Evolutionary conservation across 2,888 invertebrate species (phyloP), one percentile per base, ranked within the genome.

Genomic region (Phragmatobia fuliginosa): DNA sequence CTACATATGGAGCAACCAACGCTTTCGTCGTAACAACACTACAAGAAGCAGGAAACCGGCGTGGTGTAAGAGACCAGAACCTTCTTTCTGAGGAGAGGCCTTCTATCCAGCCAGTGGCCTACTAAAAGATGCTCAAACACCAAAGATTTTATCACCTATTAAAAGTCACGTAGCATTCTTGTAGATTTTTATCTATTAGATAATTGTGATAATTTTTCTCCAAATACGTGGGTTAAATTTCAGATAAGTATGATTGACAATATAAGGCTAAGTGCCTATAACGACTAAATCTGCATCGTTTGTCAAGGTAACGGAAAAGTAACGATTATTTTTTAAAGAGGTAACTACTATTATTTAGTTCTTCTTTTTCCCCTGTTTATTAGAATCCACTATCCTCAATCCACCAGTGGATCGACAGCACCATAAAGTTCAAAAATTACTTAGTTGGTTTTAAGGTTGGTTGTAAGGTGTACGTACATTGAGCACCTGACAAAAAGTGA

Each of bases 171-270:
- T 56, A 56, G 16, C 28, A 28, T 56, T 28, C 28, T 56, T 56
- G 56, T 28, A 28, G 16, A 56, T 56, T 56, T 25, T 56, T 56
- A 56, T 56, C 56, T 56, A 7, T 28, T 56, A 28, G 56, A 56
- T 56, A 56, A 56, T 56, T 56, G 56, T 28, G 56, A 56, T 25
- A 56, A 28, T 56, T 28, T 2, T 7, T 56, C 52, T 28, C 16
- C 16, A 56, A 25, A 56, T 28, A 28, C 52, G 5, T 56, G 56
- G 14, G 14, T 6, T 28, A 28, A 5, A 56, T 28, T 56, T 28
- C 6, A 56, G 56, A 56, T 56, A 56, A 56, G 28, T 28, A 28
- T 56, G 56, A 56, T 56, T 56, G 56, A 56, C 56, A 56, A 16
- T 16, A 16, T 56, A 28, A 56, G 56, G 3, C 56, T 56, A 5